Evolutionary conservation across 1,140 invertebrate species (phyloP).

Genomic region (Agraylea sexmaculata): DNA sequence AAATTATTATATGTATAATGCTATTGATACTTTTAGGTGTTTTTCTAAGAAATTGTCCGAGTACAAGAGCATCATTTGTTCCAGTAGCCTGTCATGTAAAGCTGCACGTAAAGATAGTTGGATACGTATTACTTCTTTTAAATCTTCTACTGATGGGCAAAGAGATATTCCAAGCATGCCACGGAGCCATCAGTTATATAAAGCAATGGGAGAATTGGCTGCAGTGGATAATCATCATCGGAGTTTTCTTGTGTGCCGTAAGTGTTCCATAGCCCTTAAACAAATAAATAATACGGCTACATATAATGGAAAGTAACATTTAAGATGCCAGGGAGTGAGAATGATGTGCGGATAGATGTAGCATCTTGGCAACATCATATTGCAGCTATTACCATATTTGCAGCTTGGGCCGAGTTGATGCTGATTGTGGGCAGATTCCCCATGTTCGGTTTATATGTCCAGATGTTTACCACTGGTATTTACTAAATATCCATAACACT

Average conservation of each 20-base stretch:
- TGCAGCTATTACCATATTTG: constrained; percentile 62
- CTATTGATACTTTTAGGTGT: constrained; percentile 21
- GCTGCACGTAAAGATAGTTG: constrained; percentile 38
- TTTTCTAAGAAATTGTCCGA: constrained; percentile 32
- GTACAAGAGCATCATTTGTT: constrained; percentile 3
- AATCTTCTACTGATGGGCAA: constrained; percentile 51
- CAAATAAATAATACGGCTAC: background rate
- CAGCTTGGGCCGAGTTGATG: constrained; percentile 71
- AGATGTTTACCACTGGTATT: constrained; percentile 67
- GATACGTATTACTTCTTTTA: constrained; percentile 46
- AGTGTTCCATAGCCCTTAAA: constrained; percentile 18
- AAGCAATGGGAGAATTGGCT: constrained; percentile 75
- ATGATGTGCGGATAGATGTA: constrained; percentile 29
- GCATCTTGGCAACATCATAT: constrained; percentile 64
- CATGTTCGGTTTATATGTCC: constrained; percentile 71
- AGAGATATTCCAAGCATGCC: constrained; percentile 56
- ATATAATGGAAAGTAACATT: constrained; percentile 12
- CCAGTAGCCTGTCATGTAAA: constrained; percentile 32
- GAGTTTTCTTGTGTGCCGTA: constrained; percentile 50
- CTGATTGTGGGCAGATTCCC: constrained; percentile 74
- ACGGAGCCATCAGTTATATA: constrained; percentile 56
- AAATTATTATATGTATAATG: constrained; percentile 3
- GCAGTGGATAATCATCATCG: constrained; percentile 62
- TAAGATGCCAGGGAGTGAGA: constrained; percentile 31
- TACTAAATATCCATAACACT: constrained; percentile 1